Evolutionary conservation across 2,888 invertebrate genomes (phyloP).

Genomic region (Eupithecia centaureata): DNA sequence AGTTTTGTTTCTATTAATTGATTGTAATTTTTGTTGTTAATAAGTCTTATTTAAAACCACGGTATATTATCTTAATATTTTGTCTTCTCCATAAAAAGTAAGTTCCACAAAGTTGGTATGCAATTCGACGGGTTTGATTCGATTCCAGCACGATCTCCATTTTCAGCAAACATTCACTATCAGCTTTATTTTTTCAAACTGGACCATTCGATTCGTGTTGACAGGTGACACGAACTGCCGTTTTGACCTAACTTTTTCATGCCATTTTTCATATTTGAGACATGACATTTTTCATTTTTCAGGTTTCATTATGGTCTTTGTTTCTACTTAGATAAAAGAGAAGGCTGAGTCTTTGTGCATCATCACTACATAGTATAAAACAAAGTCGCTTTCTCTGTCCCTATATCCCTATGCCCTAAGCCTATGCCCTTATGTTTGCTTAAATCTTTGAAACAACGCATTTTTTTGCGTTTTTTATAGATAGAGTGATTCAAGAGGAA

Average conservation of each 20-base stretch:
- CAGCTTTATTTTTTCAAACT: slow-evolving; percentile 27
- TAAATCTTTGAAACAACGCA: no score
- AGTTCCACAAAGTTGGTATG: slow-evolving; percentile 7
- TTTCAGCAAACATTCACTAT: slow-evolving; percentile 22
- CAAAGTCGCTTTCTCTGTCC: no score
- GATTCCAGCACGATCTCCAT: slow-evolving; percentile 26
- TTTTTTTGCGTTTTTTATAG: no score
- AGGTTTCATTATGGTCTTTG: not conserved
- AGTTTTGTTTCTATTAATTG: no score
- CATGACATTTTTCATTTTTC: not conserved
- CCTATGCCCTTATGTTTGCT: no score
- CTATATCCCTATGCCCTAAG: no score
- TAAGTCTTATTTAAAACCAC: no score
- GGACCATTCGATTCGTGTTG: slow-evolving; percentile 22
- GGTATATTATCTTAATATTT: no score
- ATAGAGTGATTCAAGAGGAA: no score
- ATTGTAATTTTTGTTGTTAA: no score
- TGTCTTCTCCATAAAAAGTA: not conserved
- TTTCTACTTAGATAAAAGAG: not conserved
- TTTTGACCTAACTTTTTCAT: slow-evolving; percentile 19
- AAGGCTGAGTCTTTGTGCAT: no score
- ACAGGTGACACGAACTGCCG: slow-evolving; percentile 20
- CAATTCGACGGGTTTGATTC: slow-evolving; percentile 19
- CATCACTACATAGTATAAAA: no score
- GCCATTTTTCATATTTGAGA: slow-evolving; percentile 5